These are phyloP conservation scores for Myiopsitta monachus DNA, from an alignment of 2,113 vertebrate species.

Conservation along the genomic window DNA sequence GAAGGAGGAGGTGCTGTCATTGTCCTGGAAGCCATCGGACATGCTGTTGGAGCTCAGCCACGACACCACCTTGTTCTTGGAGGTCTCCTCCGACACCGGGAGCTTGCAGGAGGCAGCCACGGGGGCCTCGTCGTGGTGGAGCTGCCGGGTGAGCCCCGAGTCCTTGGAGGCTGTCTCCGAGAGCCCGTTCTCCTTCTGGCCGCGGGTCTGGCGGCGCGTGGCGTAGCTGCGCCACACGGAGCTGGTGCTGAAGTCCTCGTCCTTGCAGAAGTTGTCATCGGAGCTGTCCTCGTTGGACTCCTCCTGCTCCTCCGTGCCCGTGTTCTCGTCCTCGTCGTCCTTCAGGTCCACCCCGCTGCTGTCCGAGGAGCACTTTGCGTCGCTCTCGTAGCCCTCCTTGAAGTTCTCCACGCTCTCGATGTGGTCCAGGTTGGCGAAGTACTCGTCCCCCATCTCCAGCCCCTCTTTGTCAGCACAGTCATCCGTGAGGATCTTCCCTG, in stretches of 20 bases:
- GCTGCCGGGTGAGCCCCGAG: constrained; percentile 69
- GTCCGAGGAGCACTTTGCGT: constrained; percentile 91
- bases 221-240: constrained; percentile 96
- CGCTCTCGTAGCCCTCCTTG: constrained; percentile 97
- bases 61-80: constrained; percentile 94
- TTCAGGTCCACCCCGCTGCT: constrained; percentile 92
- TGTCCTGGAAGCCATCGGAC: constrained; percentile 62
- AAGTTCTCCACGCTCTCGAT: constrained; percentile 99
- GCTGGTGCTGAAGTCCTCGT: constrained; percentile 84
- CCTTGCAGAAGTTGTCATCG: constrained; percentile 93
- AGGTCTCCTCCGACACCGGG: constrained; percentile 84
- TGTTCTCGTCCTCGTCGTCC: constrained; percentile 82
- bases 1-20: constrained; percentile 64
- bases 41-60: constrained; percentile 86
- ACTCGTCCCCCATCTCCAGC: constrained; percentile 96
- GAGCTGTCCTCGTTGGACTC: constrained; percentile 94
- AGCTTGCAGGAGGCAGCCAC: constrained; percentile 73
- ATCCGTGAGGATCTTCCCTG: constrained; percentile 95
- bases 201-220: constrained; percentile 90
- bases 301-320: constrained; percentile 87
- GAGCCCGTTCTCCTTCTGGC: constrained; percentile 85
- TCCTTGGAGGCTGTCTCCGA: constrained; percentile 78
- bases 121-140: constrained; percentile 35
- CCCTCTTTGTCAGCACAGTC: constrained; percentile 97
- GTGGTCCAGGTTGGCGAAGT: constrained; percentile 96